Base-by-base conservation (phyloP, 2,113 vertebrate species). In the Puntigrus tetrazona region DNA sequence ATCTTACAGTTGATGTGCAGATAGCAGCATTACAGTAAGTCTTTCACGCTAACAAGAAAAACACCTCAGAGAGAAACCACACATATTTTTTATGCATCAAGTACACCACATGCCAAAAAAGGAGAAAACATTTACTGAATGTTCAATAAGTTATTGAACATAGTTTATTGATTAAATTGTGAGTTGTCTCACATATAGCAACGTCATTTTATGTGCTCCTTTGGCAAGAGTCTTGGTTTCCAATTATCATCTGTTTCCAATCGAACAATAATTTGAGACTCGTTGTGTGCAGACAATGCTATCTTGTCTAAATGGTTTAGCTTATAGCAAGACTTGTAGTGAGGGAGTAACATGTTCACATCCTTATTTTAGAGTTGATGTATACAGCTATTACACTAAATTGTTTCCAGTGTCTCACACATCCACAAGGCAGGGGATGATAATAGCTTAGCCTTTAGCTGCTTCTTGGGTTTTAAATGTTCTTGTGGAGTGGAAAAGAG, bases 221-320 rank as follows among this genome's bases (percentile, higher is more conserved):
- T 65, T 85, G 83, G 50, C 83, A 50, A 55, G n/a, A 43, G 59
- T 50, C n/a, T 77, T 25, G 34, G 38, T 78, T 83, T 86, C 31
- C 41, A 79, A 36, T 78, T 78, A 55, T 67, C 59, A 72, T 72
- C 81, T 82, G 73, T 57, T 86, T 84, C 59, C 34, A 16, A 47
- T 86, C 75, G 43, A 38, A 20, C 75, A 70, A 57, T 20, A 65
- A 55, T 38, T 29, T n/a, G 25, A 11, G 47, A 22, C 47, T 72
- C 38, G 38, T 75, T 79, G 45, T 76, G 78, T 22, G 72, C 16
- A 29, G 10, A 74, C 75, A 65, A 20, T 84, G 57, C 55, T 76
- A 79, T 79, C 20, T 45, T 83, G 25, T 34, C 36, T 83, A 47
- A 38, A 63, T 25, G 4, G 47, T 63, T 52, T 80, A 36, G 78